Evolutionary conservation across 2,888 invertebrate species (phyloP).

Genomic region (Flexamia atlantica): DNA sequence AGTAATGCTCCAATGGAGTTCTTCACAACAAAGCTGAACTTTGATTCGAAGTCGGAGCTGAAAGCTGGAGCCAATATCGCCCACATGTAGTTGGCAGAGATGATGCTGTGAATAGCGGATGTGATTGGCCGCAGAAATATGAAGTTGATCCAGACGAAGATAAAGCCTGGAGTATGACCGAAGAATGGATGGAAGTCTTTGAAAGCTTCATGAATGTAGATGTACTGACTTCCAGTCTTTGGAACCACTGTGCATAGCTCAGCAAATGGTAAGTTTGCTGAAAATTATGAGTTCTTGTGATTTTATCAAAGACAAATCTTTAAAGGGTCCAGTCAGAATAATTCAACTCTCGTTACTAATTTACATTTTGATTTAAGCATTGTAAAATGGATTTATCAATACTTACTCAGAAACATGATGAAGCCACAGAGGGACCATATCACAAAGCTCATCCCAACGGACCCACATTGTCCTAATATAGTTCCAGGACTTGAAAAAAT

Average conservation of each 20-base stretch:
- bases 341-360: no score
- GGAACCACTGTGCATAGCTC: constrained; percentile 37
- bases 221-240: constrained; percentile 36
- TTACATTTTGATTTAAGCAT: no score
- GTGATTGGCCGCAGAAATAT: constrained; percentile 21
- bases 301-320: no score
- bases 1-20: not conserved
- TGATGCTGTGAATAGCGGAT: constrained; percentile 11
- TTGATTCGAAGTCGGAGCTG: constrained; percentile 1
- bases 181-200: constrained; percentile 43
- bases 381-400: no score
- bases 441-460: constrained; percentile 36
- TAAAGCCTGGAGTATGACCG: constrained; percentile 41
- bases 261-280: constrained; percentile 37
- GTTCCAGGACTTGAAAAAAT: constrained; percentile 41
- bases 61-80: not conserved
- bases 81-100: constrained; percentile 31
- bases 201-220: constrained; percentile 51
- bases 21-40: constrained; percentile 18
- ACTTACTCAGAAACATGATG: constrained; percentile 32
- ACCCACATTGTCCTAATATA: constrained; percentile 33
- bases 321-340: no score
- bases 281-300: no score
- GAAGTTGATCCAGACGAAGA: constrained; percentile 52
- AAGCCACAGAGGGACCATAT: not conserved